Percentiles rank a stretch among this genome's conserved stretches.
Conservation (phyloP, 2,797 vertebrate species). For the Tiaroga cobitis region DNA sequence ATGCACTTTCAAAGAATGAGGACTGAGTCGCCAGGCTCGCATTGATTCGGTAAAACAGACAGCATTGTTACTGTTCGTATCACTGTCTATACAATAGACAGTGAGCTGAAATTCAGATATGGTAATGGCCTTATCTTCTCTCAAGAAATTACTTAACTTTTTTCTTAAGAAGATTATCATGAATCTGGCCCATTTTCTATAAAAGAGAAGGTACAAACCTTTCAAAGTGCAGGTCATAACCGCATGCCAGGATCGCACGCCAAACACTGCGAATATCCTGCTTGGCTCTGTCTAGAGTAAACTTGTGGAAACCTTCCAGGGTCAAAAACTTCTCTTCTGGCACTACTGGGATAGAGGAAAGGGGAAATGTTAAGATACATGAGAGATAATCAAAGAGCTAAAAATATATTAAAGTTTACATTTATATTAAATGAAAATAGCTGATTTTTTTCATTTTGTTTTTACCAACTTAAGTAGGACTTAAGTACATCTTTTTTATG, state of each 20-base stretch:
- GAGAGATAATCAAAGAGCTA: background rate
- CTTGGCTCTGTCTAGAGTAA: conserved; percentile 93
- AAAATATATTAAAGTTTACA: background rate
- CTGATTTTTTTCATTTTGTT: background rate
- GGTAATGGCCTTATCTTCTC: accelerated
- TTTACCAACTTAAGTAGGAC: background rate
- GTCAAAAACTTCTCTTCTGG: conserved; percentile 96
- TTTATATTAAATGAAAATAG: background rate
- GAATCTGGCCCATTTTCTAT: background rate
- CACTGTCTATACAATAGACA: background rate
- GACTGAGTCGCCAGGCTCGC: no score
- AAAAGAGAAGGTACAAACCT: conserved; percentile 77
- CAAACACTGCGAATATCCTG: conserved; percentile 98
- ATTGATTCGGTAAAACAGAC: background rate
- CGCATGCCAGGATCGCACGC: conserved; percentile 94
- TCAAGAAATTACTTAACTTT: background rate
- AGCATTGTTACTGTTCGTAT: background rate
- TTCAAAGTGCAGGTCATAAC: conserved; percentile 97
- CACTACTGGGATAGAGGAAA: conserved; percentile 70
- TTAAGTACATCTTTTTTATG: background rate
- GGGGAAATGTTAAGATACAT: background rate
- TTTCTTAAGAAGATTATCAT: background rate
- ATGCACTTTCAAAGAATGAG: no score
- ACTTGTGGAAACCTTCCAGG: conserved; percentile 95
- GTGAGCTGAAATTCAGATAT: background rate